Conservation (phyloP, 2,888 invertebrate genomes). For the Hypercompe scribonia region DNA sequence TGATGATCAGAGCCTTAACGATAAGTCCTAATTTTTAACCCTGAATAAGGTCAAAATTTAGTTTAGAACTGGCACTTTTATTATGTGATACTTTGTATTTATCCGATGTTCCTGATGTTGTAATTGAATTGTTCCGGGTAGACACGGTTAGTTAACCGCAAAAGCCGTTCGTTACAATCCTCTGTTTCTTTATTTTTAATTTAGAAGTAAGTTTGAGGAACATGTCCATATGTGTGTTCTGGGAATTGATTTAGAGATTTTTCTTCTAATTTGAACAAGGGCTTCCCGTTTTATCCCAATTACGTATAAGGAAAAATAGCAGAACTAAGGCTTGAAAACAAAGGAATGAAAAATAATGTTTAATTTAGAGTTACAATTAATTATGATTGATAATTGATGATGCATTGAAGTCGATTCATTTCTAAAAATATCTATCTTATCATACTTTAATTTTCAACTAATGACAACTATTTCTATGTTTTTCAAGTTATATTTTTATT, state of each 20-base stretch:
- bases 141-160: neutral
- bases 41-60: neutral
- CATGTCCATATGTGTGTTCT: neutral
- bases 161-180: neutral
- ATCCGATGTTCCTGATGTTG: neutral
- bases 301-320: neutral
- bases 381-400: no score
- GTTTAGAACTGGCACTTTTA: neutral
- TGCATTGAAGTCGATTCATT: no score
- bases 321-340: neutral
- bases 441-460: no score
- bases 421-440: neutral
- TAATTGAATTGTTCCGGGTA: neutral
- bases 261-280: neutral
- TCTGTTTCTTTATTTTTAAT: neutral
- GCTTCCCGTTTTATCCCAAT: neutral
- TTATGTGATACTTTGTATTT: neutral
- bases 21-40: no score
- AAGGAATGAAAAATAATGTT: neutral
- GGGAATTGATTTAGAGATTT: neutral
- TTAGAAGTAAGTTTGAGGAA: neutral
- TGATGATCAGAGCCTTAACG: no score
- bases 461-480: no score
- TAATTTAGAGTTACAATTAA: neutral
- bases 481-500: neutral